Evolutionary conservation across 2,888 invertebrate genomes (phyloP).

Genomic region (Norana najaformis): DNA sequence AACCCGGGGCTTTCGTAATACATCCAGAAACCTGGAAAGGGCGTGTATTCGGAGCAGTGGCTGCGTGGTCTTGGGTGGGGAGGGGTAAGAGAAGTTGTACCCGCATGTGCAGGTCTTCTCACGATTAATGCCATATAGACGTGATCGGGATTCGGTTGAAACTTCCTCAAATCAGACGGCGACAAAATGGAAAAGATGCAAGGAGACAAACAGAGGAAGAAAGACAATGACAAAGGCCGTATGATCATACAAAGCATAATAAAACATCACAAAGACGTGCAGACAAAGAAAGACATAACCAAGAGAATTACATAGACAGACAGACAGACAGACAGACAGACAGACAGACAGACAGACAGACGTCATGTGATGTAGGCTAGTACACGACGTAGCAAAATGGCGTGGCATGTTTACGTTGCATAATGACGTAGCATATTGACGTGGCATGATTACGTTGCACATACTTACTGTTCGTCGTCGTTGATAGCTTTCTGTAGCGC

Average conservation of each 20-base stretch:
- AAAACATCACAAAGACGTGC: background rate
- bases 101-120: background rate
- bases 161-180: no score
- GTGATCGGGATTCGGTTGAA: background rate
- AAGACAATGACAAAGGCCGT: background rate
- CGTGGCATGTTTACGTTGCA: background rate
- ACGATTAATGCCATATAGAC: background rate
- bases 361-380: no score
- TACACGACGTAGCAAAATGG: no score
- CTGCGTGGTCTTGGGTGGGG: background rate
- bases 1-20: background rate
- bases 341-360: no score
- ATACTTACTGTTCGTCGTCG: background rate
- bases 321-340: no score
- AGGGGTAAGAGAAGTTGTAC: background rate
- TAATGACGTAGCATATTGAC: background rate
- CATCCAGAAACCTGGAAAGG: background rate
- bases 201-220: background rate
- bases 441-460: background rate
- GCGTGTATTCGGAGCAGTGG: background rate
- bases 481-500: background rate
- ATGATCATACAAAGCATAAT: no score
- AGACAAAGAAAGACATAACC: background rate
- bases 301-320: no score
- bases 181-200: background rate